phyloP scores from a whole-genome alignment of 1,140 invertebrate genomes.

The Acyrthosiphon pisum region DNA sequence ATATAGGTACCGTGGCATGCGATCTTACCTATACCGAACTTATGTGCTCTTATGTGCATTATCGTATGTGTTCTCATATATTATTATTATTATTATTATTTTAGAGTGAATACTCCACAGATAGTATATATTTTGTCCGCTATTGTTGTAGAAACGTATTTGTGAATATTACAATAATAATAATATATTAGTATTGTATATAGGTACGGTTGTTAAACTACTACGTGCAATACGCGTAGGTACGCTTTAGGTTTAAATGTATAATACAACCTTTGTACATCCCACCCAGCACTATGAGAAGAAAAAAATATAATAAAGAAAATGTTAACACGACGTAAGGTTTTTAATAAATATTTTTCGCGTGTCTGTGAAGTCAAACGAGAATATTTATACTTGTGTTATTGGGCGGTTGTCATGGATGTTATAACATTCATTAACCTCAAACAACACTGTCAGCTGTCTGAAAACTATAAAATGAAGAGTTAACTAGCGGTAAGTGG shows the following conservation, averaged over 20 bases:
- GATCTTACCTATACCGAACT: not conserved
- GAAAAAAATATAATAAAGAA: not conserved
- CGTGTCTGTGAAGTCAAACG: not conserved
- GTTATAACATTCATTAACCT: not conserved
- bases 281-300: not conserved
- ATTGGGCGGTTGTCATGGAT: not conserved
- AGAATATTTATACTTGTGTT: not conserved
- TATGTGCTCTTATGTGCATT: not conserved
- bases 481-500: not conserved
- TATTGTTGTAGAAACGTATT: not conserved
- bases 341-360: not conserved
- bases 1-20: not conserved
- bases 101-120: not conserved
- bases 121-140: not conserved
- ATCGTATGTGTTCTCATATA: not conserved
- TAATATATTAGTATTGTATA: no score
- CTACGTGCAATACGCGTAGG: not conserved
- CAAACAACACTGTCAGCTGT: not conserved
- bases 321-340: no score
- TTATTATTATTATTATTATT: not conserved
- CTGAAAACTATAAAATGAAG: not conserved
- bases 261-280: not conserved
- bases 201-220: not conserved
- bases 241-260: not conserved
- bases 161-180: not conserved